These are phyloP conservation scores for Myotis brandtii DNA, from an alignment of 2,113 vertebrate species.

Conservation along the genomic window DNA sequence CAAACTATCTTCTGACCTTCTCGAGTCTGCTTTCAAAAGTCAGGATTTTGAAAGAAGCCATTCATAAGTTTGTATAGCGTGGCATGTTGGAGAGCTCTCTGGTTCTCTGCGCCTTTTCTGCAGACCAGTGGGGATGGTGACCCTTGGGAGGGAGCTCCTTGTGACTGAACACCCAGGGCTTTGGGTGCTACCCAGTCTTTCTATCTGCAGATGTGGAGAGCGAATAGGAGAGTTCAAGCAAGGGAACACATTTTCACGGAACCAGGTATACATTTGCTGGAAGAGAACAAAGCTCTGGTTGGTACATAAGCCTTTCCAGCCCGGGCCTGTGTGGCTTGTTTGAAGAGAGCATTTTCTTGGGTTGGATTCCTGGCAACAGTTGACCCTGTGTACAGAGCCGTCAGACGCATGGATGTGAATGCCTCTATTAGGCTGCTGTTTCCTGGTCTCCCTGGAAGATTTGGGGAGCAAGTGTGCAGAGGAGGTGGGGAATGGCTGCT, in stretches of 20 bases:
- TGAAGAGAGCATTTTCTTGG: conserved; percentile 9
- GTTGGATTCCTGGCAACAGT: conserved; percentile 8
- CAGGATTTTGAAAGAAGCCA: conserved; percentile 64
- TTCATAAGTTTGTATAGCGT: conserved; percentile 8
- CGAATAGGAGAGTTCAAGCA: not conserved
- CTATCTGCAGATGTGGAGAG: not conserved
- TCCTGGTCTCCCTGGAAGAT: not conserved
- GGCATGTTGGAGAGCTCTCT: not conserved
- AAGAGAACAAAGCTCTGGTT: not conserved
- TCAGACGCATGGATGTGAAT: not conserved
- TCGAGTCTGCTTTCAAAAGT: conserved; percentile 35
- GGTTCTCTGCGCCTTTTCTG: conserved; percentile 30
- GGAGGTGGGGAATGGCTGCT: not conserved
- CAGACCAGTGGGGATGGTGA: not conserved
- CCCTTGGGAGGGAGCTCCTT: not conserved
- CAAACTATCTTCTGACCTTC: conserved; percentile 58
- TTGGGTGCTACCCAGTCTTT: not conserved
- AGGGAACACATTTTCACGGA: conserved; percentile 27
- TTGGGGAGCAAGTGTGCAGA: not conserved
- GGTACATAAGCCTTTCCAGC: not conserved
- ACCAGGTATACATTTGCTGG: not conserved
- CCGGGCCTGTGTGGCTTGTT: not conserved
- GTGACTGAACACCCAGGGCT: conserved; percentile 4
- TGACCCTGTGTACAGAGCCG: not conserved
- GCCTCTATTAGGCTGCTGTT: not conserved